Evolutionary conservation across 2,113 vertebrate species (phyloP), one percentile per base, ranked within the genome.

Genomic region (Labeo catla): DNA sequence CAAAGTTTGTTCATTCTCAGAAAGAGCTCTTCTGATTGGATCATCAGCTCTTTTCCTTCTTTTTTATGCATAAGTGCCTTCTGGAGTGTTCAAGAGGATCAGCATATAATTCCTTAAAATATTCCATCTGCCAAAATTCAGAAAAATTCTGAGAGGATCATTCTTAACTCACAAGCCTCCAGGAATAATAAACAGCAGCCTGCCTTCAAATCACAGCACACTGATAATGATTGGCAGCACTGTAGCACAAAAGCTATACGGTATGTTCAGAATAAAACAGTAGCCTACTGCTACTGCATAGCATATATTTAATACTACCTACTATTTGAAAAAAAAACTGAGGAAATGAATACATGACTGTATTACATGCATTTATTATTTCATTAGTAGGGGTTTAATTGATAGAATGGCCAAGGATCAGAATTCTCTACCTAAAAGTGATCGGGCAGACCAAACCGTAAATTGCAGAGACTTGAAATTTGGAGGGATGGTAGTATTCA

Each of bases 41-140:
- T 68, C 39, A 74, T 86, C 59, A 79, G 86, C 65, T 85, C 87
- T 88, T 83, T 86, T 87, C 68, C 86, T 86, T 90, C 19, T 91
- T 94, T 93, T 92, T 87, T 87, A 94, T 93, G 91, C 90, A 82
- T 86, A 91, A 91, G 88, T 89, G 89, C 72, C 83, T 87, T 87
- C 82, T 91, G 66, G 83, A 87, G 89, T 88, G 81, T 81, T 87
- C 81, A 88, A 83, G 72, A 85, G 63, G 87, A 84, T 92, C 87
- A 66, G 87, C 74, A 47, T 82, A 90, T 89, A 91, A 92, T 91
- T 90, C 88, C 83, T 86, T 85, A 85, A 70, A 88, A 90, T 84
- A 81, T 52, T 84, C 76, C 84, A 73, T 63, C 21, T 81, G 81
- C 89, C 76, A 88, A 88, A 83, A 68, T 83, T 54, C 36, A 6